Evolutionary conservation across 2,113 vertebrate genomes (phyloP).

Genomic region (Cryptomyrus ogoouensis): DNA sequence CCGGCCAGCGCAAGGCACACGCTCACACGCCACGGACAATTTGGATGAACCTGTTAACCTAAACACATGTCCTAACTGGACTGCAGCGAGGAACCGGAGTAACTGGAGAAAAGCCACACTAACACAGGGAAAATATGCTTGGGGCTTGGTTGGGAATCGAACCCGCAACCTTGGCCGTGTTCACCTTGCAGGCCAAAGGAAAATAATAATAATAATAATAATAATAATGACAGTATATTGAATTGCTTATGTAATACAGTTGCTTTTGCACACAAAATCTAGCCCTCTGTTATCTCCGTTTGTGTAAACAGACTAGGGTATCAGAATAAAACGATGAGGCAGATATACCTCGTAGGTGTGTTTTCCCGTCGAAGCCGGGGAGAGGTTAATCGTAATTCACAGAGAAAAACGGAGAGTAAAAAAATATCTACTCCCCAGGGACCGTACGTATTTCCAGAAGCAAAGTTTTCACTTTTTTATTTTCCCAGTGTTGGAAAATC

Average conservation of each 20-base stretch:
- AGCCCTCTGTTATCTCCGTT: conserved; percentile 25
- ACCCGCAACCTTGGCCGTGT: background rate
- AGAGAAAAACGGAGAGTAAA: conserved; percentile 34
- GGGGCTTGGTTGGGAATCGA: background rate
- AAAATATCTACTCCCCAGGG: conserved; percentile 38
- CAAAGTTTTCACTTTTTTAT: conserved; percentile 26
- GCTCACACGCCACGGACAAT: background rate
- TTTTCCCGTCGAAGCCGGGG: background rate
- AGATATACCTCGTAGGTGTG: conserved; percentile 15
- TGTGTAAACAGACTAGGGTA: conserved; percentile 34
- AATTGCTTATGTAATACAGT: background rate
- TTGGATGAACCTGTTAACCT: background rate
- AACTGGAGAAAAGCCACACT: background rate
- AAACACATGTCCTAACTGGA: background rate
- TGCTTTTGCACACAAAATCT: background rate
- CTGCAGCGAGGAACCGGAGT: background rate
- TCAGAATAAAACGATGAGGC: conserved; percentile 32
- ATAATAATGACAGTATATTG: background rate
- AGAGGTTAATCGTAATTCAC: conserved; percentile 46
- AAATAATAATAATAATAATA: background rate
- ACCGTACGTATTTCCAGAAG: conserved; percentile 37
- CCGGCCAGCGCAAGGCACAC: background rate
- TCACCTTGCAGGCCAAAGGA: background rate
- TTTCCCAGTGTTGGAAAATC: conserved; percentile 42
- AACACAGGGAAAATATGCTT: background rate